Base-by-base conservation (phyloP, 2,888 invertebrate species). In the Tetheella fluctuosa region DNA sequence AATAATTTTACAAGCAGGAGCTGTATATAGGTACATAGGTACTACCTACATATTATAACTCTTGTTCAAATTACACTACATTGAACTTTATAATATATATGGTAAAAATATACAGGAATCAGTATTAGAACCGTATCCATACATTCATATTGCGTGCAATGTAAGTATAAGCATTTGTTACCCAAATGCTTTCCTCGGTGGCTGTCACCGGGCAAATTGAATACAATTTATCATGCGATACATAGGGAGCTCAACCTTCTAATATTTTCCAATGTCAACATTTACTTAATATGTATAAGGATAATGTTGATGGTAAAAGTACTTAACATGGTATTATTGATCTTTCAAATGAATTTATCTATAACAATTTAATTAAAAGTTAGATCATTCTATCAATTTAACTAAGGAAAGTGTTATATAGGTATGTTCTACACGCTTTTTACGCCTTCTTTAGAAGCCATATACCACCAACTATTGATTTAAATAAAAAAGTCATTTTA, bases 141-240 rank as follows among this genome's bases (percentile, higher is more conserved):
- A 74, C 74, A 77, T 80, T 80, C 76, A 80, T 81, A 83, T 91
- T 82, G 90, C 91, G 89, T 90, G 91, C 86, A 85, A 85, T 81
- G 80, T 80, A 81, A 88, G 84, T 86, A 85, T 88, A 85, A 89
- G 83, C 86, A 90, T 90, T 90, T 89, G 87, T 90, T 86, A 90
- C 85, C 86, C 78, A 89, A 89, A 91, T 89, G 90, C 88, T 88
- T 84, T 86, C 87, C 86, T 87, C 83, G 82, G 83, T 77, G 81
- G 81, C 85, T 91, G 91, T 91, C 92, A 86, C 83, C 80, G 82
- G 81, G 83, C 85, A 91, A 91, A 91, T 91, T 89, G 90, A 86
- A 90, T 88, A 85, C 88, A 81, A 92, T 92, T 88, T 87, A 87
- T 91, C 91, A 91, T 89, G 84, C 84, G 79, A 88, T 86, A 86